Evolutionary conservation across 1,140 invertebrate species (phyloP).

Genomic region (Helicoverpa armigera): DNA sequence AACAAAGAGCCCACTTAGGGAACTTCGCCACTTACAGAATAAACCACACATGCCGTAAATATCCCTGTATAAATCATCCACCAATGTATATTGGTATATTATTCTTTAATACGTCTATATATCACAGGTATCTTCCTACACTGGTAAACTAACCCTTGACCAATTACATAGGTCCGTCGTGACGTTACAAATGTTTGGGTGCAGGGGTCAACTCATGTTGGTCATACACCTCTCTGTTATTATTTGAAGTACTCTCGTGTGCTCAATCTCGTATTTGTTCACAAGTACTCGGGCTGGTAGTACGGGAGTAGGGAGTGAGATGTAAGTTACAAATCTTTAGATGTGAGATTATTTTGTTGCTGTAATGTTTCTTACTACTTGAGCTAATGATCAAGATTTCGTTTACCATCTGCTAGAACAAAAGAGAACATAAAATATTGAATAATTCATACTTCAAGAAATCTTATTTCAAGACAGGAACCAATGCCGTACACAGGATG

Average conservation of each 20-base stretch:
- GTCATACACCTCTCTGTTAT: slow-evolving; percentile 55
- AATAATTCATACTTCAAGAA: too few relatives aligned
- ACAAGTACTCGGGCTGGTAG: slow-evolving; percentile 29
- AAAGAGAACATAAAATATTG: too few relatives aligned
- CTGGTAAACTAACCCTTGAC: background rate
- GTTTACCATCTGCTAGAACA: background rate
- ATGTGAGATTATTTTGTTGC: background rate
- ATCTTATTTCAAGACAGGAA: too few relatives aligned
- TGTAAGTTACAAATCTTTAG: background rate
- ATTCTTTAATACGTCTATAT: background rate
- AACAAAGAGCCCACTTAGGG: slow-evolving; percentile 42
- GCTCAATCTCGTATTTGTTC: slow-evolving; percentile 57
- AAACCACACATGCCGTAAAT: slow-evolving; percentile 39
- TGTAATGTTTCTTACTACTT: too few relatives aligned
- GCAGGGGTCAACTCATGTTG: slow-evolving; percentile 29
- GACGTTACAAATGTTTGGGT: background rate
- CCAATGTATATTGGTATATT: slow-evolving; percentile 35
- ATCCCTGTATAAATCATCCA: slow-evolving; percentile 16
- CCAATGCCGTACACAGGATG: too few relatives aligned
- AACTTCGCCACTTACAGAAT: slow-evolving; percentile 46
- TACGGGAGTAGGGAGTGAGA: background rate
- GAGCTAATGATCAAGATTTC: background rate
- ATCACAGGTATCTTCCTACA: slow-evolving; percentile 8
- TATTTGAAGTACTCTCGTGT: slow-evolving; percentile 58
- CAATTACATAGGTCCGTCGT: background rate